Base-by-base conservation (phyloP, 2,888 invertebrate genomes). In the Andrena haemorrhoa region DNA sequence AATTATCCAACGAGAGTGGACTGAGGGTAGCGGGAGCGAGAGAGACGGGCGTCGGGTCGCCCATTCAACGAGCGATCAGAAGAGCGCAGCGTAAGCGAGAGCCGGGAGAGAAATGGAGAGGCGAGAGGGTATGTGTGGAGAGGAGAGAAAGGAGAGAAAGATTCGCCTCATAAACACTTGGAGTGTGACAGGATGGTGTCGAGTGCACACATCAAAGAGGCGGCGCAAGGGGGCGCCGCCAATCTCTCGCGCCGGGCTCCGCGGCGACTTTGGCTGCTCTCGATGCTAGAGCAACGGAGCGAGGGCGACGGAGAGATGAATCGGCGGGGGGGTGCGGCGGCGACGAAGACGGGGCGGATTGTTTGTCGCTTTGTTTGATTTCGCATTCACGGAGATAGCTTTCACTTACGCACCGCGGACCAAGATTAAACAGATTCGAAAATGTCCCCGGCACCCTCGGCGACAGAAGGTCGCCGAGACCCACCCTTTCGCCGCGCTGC, bases 281-380 rank as follows among this genome's bases (percentile, higher is more conserved):
- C 83, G 85, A 79, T 75, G 76, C 51, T 61, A 23, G 51, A 8
- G 31, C 49, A 23, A 7, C 41, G 12, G 69, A 1, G 66, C 41
- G 60, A 76, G 12, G 2, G 56, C 33, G 71, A 64, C 41, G 33
- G 78, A 53, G 29, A 69, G 65, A 47, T 33, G 58, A 29, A 51
- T 41, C n/a, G n/a, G n/a, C n/a, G 23, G 47, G 31, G n/a, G 2
- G 16, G 16, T 41, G 41, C 20, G 8, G 1, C 7, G 7, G 12
- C 49, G 65, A 74, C 65, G 23, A 61, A 72, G 77, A 74, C 56
- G 70, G 29, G 12, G 31, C 82, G 83, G 90, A 92, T 92, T 93
- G 92, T 93, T 93, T 92, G 93, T 93, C 92, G 91, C 93, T 94
- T 94, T 93, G 93, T 93, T 94, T 93, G 93, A 93, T 93, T 93